These are phyloP conservation scores for Scartelaos histophorus DNA, from an alignment of 2,113 vertebrate species.

Conservation along the genomic window DNA sequence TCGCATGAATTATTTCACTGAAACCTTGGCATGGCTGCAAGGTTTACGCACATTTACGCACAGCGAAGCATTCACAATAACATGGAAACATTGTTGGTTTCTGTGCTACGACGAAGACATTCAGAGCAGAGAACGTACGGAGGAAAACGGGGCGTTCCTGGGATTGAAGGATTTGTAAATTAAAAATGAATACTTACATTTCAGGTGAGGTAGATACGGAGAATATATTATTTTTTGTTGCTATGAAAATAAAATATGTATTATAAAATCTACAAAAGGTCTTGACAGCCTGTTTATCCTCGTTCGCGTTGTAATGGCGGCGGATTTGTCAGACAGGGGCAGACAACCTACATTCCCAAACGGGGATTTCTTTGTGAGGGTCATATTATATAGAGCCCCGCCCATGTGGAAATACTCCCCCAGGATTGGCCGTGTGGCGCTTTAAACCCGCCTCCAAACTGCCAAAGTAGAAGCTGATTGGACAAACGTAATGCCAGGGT, in stretches of 20 bases:
- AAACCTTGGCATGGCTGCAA: neutral
- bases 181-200: constrained; percentile 51
- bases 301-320: constrained; percentile 71
- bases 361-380: constrained; percentile 50
- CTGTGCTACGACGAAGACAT: neutral
- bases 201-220: constrained; percentile 41
- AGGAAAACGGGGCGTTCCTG: constrained; percentile 46
- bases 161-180: neutral
- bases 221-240: neutral
- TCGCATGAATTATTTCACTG: neutral
- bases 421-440: constrained; percentile 47
- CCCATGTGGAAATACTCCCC: constrained; percentile 40
- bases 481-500: neutral
- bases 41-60: neutral
- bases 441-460: neutral
- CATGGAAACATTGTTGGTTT: neutral
- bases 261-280: constrained; percentile 37
- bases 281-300: neutral
- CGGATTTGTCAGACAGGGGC: constrained; percentile 42
- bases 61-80: neutral
- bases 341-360: constrained; percentile 24
- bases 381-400: constrained; percentile 8
- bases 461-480: constrained; percentile 37
- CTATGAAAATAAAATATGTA: constrained; percentile 42
- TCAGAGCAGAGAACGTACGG: neutral